Evolutionary conservation across 2,888 invertebrate species (phyloP).

Genomic region (Dynastes hyllus): DNA sequence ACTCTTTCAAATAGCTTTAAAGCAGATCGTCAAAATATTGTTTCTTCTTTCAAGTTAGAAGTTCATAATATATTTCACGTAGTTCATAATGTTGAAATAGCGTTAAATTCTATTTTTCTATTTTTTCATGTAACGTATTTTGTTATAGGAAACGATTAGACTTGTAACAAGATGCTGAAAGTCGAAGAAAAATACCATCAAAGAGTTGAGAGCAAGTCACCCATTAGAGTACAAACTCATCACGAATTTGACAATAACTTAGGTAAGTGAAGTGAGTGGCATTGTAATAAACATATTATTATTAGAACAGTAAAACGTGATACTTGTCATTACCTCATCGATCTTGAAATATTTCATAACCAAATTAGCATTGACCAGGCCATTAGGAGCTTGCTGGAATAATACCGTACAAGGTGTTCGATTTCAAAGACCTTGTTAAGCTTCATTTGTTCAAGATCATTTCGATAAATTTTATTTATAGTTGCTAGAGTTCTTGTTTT

Average conservation of each 20-base stretch:
- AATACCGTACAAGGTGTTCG: not conserved
- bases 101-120: too few relatives aligned
- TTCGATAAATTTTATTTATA: not conserved
- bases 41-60: not conserved
- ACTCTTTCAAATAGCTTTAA: not conserved
- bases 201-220: constrained; percentile 66
- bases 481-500: not conserved
- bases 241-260: constrained; percentile 69
- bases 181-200: constrained; percentile 69
- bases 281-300: not conserved
- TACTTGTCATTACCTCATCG: too few relatives aligned
- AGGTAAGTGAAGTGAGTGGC: constrained; percentile 62
- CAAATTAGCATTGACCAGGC: not conserved
- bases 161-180: constrained; percentile 64
- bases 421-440: too few relatives aligned
- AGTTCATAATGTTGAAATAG: too few relatives aligned
- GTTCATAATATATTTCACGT: not conserved
- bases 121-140: not conserved
- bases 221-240: constrained; percentile 66
- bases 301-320: not conserved
- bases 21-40: not conserved
- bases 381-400: not conserved
- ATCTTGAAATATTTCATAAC: constrained; percentile 2
- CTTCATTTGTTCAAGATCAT: not conserved
- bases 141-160: not conserved